Evolutionary conservation across 2,797 vertebrate species (phyloP).

Genomic region (Sphaeramia orbicularis): DNA sequence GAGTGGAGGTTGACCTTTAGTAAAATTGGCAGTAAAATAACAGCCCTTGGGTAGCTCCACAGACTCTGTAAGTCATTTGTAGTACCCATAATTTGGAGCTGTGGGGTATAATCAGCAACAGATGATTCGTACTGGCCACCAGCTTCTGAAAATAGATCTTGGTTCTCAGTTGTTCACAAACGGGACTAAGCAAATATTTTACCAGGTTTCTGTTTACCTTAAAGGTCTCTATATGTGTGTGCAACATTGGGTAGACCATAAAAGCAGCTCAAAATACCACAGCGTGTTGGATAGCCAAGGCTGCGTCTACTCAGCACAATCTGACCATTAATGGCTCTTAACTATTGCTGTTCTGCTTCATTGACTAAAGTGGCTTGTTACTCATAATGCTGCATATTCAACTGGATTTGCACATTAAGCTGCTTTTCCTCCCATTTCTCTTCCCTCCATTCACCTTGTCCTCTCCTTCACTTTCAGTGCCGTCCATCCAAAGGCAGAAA

Average conservation of each 20-base stretch:
- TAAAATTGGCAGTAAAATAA: conserved; percentile 89
- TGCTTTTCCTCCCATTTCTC: conserved; percentile 1
- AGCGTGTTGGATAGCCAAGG: conserved; percentile 71
- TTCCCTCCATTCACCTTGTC: conserved; percentile 47
- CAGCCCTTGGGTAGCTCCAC: conserved; percentile 85
- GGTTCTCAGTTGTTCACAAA: conserved; percentile 86
- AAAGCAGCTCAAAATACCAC: conserved; percentile 84
- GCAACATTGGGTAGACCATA: conserved; percentile 83
- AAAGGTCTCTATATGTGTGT: conserved; percentile 83
- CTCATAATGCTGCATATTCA: conserved; percentile 62
- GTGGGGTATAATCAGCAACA: conserved; percentile 89
- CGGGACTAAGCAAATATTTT: conserved; percentile 87
- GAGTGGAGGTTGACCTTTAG: conserved; percentile 87
- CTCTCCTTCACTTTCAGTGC: conserved; percentile 84
- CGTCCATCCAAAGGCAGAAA: conserved; percentile 95
- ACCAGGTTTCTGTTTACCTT: conserved; percentile 87
- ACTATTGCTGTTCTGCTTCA: conserved; percentile 69
- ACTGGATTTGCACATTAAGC: conserved; percentile 46
- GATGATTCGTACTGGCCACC: conserved; percentile 88
- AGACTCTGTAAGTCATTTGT: conserved; percentile 89
- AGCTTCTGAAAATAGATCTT: conserved; percentile 87
- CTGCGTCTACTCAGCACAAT: conserved; percentile 76
- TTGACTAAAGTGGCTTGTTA: conserved; percentile 65
- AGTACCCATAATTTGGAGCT: conserved; percentile 89
- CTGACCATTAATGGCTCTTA: conserved; percentile 77